Evolutionary conservation across 30 jellyfish, hydroid and myxozoan genomes (phyloP).

Genomic region (Euphysa ruthae): DNA sequence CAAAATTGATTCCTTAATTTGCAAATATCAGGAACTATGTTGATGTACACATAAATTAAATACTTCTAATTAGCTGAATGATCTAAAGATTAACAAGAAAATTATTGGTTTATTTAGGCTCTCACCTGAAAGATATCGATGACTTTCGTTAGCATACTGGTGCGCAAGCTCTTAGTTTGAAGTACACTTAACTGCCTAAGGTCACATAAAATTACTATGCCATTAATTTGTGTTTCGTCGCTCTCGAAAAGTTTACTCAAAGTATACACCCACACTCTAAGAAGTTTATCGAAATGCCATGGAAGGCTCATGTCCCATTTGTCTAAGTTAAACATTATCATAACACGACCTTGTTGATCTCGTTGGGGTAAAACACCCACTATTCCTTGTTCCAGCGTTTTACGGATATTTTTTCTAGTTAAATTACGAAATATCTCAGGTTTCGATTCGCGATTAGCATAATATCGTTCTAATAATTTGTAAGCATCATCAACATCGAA

Average conservation of each 20-base stretch:
- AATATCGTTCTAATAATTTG: constrained; percentile 56
- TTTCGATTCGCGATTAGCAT: constrained; percentile 73
- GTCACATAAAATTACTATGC: constrained; percentile 75
- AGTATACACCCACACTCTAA: constrained; percentile 94
- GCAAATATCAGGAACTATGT: too few relatives aligned
- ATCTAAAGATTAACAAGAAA: not conserved
- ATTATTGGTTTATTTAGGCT: too few relatives aligned
- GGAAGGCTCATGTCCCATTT: constrained; percentile 93
- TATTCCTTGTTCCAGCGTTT: constrained; percentile 92
- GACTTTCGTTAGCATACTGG: constrained; percentile 73
- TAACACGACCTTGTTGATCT: constrained; percentile 89
- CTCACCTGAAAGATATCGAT: constrained; percentile 73
- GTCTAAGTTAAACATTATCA: constrained; percentile 55
- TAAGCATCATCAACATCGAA: constrained; percentile 92
- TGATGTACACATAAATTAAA: not conserved
- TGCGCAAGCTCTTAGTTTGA: constrained; percentile 87
- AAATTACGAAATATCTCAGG: constrained; percentile 94
- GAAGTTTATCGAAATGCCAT: constrained; percentile 84
- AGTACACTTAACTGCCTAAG: constrained; percentile 80
- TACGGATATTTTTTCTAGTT: constrained; percentile 78
- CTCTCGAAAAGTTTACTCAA: constrained; percentile 78
- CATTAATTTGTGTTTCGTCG: constrained; percentile 96
- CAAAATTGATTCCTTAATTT: too few relatives aligned
- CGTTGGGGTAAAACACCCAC: constrained; percentile 98
- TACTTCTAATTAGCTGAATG: not conserved